Evolutionary conservation across 2,888 invertebrate species (phyloP).

Genomic region (Muschampia plurimacula): DNA sequence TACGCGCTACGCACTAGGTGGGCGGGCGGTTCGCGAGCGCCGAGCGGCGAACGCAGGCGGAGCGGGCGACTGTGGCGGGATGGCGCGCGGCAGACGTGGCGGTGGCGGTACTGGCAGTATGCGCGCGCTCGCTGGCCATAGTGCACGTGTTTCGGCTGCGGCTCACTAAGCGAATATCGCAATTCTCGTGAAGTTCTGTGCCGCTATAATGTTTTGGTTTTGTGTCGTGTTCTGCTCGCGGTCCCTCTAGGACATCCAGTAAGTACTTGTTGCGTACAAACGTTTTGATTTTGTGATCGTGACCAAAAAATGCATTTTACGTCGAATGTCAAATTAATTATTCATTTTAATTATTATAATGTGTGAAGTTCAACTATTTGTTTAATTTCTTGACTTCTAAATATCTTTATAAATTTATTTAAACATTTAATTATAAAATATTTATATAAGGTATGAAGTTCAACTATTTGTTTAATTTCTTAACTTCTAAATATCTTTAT

Average conservation of each 20-base stretch:
- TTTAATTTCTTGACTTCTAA: too few relatives aligned
- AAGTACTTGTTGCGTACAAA: not conserved
- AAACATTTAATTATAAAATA: too few relatives aligned
- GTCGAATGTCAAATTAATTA: too few relatives aligned
- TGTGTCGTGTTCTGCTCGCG: constrained; percentile 26
- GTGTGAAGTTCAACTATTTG: too few relatives aligned
- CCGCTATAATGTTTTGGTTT: constrained; percentile 24
- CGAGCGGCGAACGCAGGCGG: too few relatives aligned
- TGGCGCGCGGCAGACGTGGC: constrained; percentile 21
- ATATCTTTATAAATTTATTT: too few relatives aligned
- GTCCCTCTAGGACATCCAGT: constrained; percentile 20
- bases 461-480: too few relatives aligned
- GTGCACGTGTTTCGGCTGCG: constrained; percentile 24
- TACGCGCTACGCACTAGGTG: not conserved
- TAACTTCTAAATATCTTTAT: too few relatives aligned
- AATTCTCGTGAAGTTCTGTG: constrained; percentile 33
- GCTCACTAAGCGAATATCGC: constrained; percentile 13
- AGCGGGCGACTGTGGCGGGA: constrained; percentile 21
- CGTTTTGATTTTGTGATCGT: too few relatives aligned
- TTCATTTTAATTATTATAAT: too few relatives aligned
- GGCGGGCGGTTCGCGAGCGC: not conserved
- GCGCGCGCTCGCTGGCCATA: constrained; percentile 45
- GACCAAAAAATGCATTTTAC: too few relatives aligned
- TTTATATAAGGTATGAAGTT: too few relatives aligned
- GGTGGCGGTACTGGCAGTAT: constrained; percentile 36